Conservation (phyloP, 2,113 vertebrate species). For the Ctenodactylus gundi region DNA sequence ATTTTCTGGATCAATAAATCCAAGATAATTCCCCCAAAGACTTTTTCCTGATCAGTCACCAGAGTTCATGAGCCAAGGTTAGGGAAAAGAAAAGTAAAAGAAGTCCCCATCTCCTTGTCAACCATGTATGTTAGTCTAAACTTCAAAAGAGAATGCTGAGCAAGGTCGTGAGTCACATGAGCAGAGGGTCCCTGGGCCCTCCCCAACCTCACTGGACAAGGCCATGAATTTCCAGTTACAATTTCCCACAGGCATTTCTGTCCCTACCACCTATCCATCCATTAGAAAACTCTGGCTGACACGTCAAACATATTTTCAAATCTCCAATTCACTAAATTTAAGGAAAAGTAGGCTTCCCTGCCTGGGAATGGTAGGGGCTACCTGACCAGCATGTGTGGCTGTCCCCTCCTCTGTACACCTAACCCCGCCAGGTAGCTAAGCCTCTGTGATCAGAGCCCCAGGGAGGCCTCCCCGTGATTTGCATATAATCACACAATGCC, state of each 20-base stretch:
- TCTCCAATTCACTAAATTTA: neutral
- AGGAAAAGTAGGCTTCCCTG: neutral
- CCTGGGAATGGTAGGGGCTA: neutral
- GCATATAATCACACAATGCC: slow-evolving; percentile 73
- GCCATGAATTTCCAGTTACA: neutral
- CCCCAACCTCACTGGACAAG: neutral
- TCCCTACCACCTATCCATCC: neutral
- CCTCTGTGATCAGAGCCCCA: slow-evolving; percentile 60
- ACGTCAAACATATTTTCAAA: neutral
- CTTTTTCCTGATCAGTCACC: neutral
- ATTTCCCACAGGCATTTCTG: neutral
- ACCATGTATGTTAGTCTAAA: neutral
- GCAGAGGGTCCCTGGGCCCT: neutral
- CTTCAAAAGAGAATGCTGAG: neutral
- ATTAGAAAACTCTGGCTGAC: neutral
- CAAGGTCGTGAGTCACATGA: neutral
- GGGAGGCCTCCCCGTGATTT: slow-evolving; percentile 65
- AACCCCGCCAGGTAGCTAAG: neutral
- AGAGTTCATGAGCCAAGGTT: neutral
- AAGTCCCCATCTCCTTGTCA: neutral
- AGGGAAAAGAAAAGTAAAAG: neutral
- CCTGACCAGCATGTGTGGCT: neutral
- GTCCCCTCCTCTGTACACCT: neutral
- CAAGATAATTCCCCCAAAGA: neutral
- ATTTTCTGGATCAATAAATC: slow-evolving; percentile 23